Conservation (phyloP, 2,888 invertebrate genomes). For the Yponomeuta cagnagella region DNA sequence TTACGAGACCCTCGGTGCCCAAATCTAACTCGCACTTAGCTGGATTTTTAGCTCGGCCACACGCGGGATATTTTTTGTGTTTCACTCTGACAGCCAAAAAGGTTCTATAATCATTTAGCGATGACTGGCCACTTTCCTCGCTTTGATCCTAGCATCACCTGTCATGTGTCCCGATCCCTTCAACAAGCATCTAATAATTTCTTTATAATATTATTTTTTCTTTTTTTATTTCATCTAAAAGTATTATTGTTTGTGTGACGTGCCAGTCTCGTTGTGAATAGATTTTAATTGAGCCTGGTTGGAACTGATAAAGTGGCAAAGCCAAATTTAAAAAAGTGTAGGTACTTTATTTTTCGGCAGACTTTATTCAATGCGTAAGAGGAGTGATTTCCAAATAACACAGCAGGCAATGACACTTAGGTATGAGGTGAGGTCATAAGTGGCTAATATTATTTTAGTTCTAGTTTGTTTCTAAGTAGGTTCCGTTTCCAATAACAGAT, state of each 20-base stretch:
- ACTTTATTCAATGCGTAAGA: too few species aligned
- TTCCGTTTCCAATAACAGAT: neutral
- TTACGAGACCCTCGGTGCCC: too few species aligned
- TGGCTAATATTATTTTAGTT: neutral
- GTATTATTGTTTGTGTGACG: conserved; percentile 53
- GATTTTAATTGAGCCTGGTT: conserved; percentile 45
- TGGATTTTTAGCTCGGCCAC: neutral
- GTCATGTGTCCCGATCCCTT: conserved; percentile 56
- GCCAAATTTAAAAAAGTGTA: too few species aligned
- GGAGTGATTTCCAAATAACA: too few species aligned
- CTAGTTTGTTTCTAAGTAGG: neutral
- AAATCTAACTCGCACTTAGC: neutral
- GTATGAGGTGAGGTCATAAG: neutral
- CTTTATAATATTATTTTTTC: conserved; percentile 24
- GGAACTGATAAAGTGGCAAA: neutral
- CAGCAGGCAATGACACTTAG: neutral
- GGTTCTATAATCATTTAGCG: conserved; percentile 52
- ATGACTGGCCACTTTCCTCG: conserved; percentile 55
- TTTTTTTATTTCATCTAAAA: conserved; percentile 42
- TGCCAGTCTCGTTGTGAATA: conserved; percentile 25
- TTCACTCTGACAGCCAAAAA: conserved; percentile 38
- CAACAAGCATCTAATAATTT: conserved; percentile 36
- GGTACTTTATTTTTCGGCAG: too few species aligned
- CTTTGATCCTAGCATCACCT: conserved; percentile 60
- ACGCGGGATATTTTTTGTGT: conserved; percentile 29